phyloP scores from a whole-genome alignment of 2,797 vertebrate species.

The Gastrophryne carolinensis region DNA sequence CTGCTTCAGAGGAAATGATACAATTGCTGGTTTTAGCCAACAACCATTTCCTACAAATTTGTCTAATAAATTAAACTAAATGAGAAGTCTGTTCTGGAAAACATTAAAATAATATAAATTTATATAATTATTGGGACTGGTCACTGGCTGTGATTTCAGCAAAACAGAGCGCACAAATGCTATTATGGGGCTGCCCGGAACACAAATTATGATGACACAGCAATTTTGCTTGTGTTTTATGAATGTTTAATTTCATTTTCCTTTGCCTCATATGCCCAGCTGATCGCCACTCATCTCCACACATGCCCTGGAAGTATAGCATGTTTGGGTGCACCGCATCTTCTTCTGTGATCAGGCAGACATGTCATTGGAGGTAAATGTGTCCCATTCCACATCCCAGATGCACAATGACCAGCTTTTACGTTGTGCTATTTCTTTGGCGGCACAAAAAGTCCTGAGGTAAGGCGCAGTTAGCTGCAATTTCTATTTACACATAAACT shows the following conservation, averaged over 20 bases:
- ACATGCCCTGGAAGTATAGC: no score
- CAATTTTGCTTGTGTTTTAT: neutral
- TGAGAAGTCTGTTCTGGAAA: slow-evolving; percentile 17
- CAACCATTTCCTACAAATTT: slow-evolving; percentile 27
- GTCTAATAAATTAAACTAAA: neutral
- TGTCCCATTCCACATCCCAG: no score
- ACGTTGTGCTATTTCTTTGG: no score
- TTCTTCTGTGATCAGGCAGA: no score
- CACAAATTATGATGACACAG: neutral
- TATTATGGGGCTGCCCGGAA: neutral
- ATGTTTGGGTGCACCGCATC: no score
- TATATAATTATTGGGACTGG: neutral
- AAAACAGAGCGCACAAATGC: neutral
- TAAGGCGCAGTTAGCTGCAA: no score
- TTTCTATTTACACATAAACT: no score
- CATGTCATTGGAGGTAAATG: no score
- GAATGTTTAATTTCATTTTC: neutral
- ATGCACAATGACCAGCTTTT: no score
- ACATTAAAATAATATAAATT: slow-evolving; percentile 18
- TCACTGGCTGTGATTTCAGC: neutral
- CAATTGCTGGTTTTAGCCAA: neutral
- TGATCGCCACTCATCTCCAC: no score
- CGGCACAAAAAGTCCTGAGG: no score
- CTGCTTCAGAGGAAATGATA: slow-evolving; percentile 23
- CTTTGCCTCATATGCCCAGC: neutral